Conservation (phyloP, 2,113 vertebrate species). For the Cheirogaleus medius region DNA sequence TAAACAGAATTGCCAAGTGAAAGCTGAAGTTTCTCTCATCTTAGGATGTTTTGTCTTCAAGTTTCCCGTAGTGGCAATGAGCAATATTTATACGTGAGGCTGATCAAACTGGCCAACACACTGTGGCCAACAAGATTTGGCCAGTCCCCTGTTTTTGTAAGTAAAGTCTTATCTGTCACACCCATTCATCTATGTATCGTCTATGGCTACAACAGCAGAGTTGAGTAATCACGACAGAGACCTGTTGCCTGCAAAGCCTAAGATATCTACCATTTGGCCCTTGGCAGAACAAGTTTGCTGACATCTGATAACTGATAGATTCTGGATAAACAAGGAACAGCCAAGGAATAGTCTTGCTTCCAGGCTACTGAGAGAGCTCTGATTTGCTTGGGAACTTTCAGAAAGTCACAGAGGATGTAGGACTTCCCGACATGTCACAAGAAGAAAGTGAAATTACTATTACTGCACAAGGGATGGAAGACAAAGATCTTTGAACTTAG, state of each 20-base stretch:
- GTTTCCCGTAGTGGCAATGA: too few species aligned
- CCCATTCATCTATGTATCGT: too few species aligned
- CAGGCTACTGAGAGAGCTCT: background rate
- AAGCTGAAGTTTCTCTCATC: background rate
- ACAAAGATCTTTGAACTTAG: background rate
- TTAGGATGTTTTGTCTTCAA: background rate
- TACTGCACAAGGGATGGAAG: background rate
- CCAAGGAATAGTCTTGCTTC: background rate
- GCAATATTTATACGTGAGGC: background rate
- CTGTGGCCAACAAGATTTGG: rapidly evolving
- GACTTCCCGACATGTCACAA: background rate
- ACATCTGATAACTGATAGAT: background rate
- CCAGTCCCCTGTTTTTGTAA: background rate
- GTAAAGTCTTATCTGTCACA: background rate
- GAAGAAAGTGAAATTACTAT: background rate
- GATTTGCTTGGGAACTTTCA: background rate
- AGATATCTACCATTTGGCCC: background rate
- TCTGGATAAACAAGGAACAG: background rate
- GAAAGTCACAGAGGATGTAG: background rate
- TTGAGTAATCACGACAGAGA: background rate
- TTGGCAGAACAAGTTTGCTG: background rate
- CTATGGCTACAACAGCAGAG: background rate
- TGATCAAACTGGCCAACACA: background rate
- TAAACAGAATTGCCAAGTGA: background rate
- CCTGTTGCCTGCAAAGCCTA: rapidly evolving